phyloP scores from a whole-genome alignment of 2,888 invertebrate genomes.

The Galerucella pusilla region DNA sequence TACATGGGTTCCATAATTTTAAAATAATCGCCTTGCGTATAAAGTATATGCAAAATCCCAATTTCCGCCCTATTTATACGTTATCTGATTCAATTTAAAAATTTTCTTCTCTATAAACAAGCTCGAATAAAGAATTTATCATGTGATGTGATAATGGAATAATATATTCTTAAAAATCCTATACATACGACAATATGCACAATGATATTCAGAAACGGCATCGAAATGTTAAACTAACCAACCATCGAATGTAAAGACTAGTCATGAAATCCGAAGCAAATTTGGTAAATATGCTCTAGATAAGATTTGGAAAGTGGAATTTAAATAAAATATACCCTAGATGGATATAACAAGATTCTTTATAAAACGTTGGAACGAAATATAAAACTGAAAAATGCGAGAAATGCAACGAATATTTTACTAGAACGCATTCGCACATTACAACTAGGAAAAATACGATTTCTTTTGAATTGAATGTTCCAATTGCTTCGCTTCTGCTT shows the following conservation, averaged over 20 bases:
- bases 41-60: not conserved
- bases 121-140: not conserved
- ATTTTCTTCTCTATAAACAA: not conserved
- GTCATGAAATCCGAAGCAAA: slow-evolving; percentile 15
- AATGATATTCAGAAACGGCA: slow-evolving; percentile 10
- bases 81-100: not conserved
- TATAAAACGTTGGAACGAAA: slow-evolving; percentile 35
- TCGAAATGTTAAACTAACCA: slow-evolving; percentile 18
- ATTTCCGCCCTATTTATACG: not conserved
- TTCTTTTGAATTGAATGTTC: slow-evolving; percentile 27
- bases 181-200: slow-evolving; percentile 5
- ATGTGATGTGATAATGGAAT: not conserved
- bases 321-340: slow-evolving; percentile 33
- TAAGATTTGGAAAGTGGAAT: slow-evolving; percentile 29
- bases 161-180: slow-evolving; percentile 9
- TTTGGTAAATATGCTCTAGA: slow-evolving; percentile 18
- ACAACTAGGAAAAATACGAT: slow-evolving; percentile 12
- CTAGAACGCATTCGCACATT: slow-evolving; percentile 16
- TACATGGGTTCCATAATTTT: too few species aligned
- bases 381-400: slow-evolving; percentile 31
- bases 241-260: slow-evolving; percentile 13
- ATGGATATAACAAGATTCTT: slow-evolving; percentile 34
- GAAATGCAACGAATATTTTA: slow-evolving; percentile 24
- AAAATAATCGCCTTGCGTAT: too few species aligned
- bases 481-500: slow-evolving; percentile 19